Evolutionary conservation across 2,888 invertebrate species (phyloP), one percentile per base, ranked within the genome.

Genomic region (Eremobia ochroleuca): DNA sequence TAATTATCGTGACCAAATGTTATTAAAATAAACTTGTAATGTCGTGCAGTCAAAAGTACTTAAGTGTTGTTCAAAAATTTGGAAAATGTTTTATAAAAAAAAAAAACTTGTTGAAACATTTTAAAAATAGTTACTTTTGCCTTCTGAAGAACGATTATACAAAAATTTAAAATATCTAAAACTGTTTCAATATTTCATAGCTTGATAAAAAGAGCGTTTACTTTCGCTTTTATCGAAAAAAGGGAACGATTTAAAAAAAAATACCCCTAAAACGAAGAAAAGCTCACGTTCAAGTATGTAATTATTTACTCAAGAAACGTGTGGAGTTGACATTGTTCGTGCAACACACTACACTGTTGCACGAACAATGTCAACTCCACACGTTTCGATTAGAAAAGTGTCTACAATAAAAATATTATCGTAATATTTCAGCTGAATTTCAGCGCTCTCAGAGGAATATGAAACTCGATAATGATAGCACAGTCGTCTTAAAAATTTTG

Each of bases 391-490:
- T 73, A 70, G 34, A 66, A 73, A 59, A 66, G 15, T 59, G 79
- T 78, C 73, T 55, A 68, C 65, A 69, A 31, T 78, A 52, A 71
- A 69, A 73, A 79, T 67, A 79, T 59, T 28, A 59, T 65, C 34
- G 40, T 66, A 64, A 83, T 78, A 85, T 78, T 83, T 68, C 11
- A 73, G 68, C 68, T 61, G 72, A 79, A 86, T 72, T 86, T 84
- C 66, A 86, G 72, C 49, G 59, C 62, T 61, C 58, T 61, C 62
- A 52, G 66, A 72, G 71, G 62, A 74, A 79, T 73, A 81, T 67
- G 76, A 81, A 88, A 83, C 68, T 74, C 34, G 67, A 86, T 86
- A 81, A 83, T 87, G 76, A 78, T 62, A 74, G 81, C 81, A 62
- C 28, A 52, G 77, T 75, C 62, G 62, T 46, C 61, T 83, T 25